A percentile compares a stretch with the other conserved stretches of the same genome.
Evolutionary conservation across 2,888 invertebrate species (phyloP).

Genomic region (Dromius quadrimaculatus): DNA sequence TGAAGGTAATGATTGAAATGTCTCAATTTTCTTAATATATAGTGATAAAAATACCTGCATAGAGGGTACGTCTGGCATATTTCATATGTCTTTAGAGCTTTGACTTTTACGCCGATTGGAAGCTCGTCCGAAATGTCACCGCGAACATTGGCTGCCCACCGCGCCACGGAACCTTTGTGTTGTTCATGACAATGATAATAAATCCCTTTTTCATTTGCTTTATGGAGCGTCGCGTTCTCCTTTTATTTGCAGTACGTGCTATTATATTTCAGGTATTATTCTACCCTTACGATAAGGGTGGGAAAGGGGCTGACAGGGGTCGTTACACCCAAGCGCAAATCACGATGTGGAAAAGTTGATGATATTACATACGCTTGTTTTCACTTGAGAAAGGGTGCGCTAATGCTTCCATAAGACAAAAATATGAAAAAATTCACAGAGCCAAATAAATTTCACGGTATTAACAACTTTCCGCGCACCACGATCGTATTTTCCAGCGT

Average conservation of each 20-base stretch:
- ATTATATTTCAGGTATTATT: constrained; percentile 23
- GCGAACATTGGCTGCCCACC: neutral
- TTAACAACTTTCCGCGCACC: no score
- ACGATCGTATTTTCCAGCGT: no score
- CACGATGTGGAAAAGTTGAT: no score
- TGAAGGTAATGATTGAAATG: no score
- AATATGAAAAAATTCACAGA: no score
- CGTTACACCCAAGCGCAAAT: no score
- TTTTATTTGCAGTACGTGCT: constrained; percentile 30
- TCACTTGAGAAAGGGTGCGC: no score
- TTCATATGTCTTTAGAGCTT: constrained; percentile 1
- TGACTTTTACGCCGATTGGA: constrained; percentile 13
- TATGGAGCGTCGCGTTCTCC: constrained; percentile 21
- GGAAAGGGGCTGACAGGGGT: neutral
- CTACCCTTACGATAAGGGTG: neutral
- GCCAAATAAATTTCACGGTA: no score
- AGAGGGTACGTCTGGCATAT: constrained; percentile 5
- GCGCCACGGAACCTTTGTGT: constrained; percentile 31
- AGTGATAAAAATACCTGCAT: no score
- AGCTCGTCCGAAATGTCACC: constrained; percentile 1
- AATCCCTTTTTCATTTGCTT: constrained; percentile 47
- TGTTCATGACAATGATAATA: constrained; percentile 43
- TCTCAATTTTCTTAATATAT: no score
- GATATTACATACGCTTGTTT: no score
- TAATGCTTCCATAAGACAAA: no score